Conservation (phyloP, 1,140 invertebrate species). For the Anagrus nilaparvatae region DNA sequence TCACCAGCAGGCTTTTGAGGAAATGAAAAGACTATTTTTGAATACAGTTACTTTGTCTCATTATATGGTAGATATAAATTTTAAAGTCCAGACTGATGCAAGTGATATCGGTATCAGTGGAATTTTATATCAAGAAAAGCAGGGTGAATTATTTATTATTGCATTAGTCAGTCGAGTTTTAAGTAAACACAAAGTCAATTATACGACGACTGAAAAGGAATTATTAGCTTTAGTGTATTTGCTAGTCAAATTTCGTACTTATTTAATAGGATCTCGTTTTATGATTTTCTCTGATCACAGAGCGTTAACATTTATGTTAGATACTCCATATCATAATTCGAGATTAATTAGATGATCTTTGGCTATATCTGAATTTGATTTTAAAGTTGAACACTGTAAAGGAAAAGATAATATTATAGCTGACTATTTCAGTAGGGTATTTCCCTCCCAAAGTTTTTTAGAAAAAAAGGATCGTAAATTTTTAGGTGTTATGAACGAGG, state of each 20-base stretch:
- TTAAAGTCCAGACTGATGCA: conserved; percentile 17
- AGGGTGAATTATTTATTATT: conserved; percentile 10
- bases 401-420: conserved; percentile 14
- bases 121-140: conserved; percentile 16
- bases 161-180: conserved; percentile 16
- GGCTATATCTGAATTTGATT: conserved; percentile 34
- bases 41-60: conserved; percentile 7
- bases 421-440: conserved; percentile 14
- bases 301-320: conserved; percentile 33
- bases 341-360: conserved; percentile 36
- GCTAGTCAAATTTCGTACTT: conserved; percentile 25
- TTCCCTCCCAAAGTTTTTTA: too few relatives aligned
- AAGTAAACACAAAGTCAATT: conserved; percentile 8
- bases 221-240: conserved; percentile 27
- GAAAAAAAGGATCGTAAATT: too few relatives aligned
- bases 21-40: conserved; percentile 15
- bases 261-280: conserved; percentile 18
- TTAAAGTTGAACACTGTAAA: conserved; percentile 27
- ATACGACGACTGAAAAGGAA: conserved; percentile 28
- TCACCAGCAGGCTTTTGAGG: conserved; percentile 10
- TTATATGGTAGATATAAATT: neutral
- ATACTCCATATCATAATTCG: conserved; percentile 29
- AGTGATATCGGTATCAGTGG: conserved; percentile 14
- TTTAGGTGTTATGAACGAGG: neutral
- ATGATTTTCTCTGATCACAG: conserved; percentile 40